These are phyloP conservation scores for Liasis olivaceus DNA, from an alignment of 2,797 vertebrate species.

Conservation along the genomic window DNA sequence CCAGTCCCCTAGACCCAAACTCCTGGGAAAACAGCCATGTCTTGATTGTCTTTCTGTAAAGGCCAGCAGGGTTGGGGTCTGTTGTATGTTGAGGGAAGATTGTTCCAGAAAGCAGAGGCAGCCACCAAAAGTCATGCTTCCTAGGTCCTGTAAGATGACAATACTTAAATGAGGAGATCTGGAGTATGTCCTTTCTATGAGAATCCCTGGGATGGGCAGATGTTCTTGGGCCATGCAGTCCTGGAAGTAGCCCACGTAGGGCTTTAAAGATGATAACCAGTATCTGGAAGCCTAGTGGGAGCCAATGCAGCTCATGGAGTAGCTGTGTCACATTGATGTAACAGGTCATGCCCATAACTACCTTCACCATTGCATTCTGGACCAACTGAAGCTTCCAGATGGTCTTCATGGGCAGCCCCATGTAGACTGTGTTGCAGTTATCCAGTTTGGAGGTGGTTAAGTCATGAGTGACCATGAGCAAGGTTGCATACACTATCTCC, in stretches of 20 bases:
- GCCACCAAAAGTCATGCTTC: background rate
- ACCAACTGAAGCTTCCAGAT: background rate
- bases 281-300: background rate
- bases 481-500: background rate
- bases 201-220: background rate
- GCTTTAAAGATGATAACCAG: background rate
- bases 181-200: background rate
- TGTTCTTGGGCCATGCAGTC: background rate
- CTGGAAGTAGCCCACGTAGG: background rate
- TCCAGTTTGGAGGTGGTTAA: background rate
- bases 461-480: background rate
- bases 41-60: background rate
- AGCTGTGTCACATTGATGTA: background rate
- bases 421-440: background rate
- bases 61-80: background rate
- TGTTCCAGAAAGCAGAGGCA: background rate
- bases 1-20: background rate
- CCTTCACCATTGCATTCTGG: background rate
- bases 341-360: background rate
- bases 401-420: background rate
- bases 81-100: background rate
- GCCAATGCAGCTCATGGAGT: background rate
- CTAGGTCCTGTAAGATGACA: background rate
- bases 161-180: background rate
- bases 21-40: background rate